Percentiles rank a stretch among this genome's conserved stretches.
Conservation (phyloP, 2,113 vertebrate genomes). For the Hippocampus comes region DNA sequence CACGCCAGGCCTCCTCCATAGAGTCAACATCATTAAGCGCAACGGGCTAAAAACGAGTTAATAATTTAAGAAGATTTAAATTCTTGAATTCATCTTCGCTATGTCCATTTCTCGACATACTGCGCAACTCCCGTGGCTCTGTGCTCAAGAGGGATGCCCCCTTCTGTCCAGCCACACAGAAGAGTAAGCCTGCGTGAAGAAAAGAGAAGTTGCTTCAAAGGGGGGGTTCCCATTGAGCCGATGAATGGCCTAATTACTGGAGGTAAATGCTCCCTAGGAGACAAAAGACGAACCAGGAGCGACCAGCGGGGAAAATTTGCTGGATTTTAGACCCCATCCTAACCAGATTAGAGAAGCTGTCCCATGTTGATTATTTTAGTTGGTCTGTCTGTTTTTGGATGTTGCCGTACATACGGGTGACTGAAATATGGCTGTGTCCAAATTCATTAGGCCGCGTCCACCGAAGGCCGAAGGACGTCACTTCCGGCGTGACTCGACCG, state of each 20-base stretch:
- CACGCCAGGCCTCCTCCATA: too few species aligned
- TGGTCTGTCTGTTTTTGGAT: background rate
- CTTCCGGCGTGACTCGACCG: too few species aligned
- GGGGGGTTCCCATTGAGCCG: slow-evolving; percentile 71
- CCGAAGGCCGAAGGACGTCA: too few species aligned
- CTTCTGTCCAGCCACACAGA: slow-evolving; percentile 37
- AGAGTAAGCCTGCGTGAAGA: slow-evolving; percentile 40
- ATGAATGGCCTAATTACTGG: slow-evolving; percentile 73
- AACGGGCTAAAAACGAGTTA: too few species aligned
- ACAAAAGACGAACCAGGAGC: slow-evolving; percentile 59
- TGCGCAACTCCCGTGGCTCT: slow-evolving; percentile 21
- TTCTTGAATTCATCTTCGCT: too few species aligned
- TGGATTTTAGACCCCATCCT: slow-evolving; percentile 48
- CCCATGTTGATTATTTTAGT: slow-evolving; percentile 19
- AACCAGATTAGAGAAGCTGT: slow-evolving; percentile 33
- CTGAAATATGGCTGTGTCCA: too few species aligned
- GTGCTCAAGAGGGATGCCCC: slow-evolving; percentile 32
- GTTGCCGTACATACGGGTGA: background rate
- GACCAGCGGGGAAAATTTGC: slow-evolving; percentile 45
- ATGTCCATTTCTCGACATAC: slow-evolving; percentile 33
- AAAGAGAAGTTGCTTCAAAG: slow-evolving; percentile 58
- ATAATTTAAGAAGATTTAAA: too few species aligned
- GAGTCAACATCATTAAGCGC: too few species aligned
- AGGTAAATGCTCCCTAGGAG: slow-evolving; percentile 64
- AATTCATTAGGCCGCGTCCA: too few species aligned